Base-by-base conservation (phyloP, 1,140 invertebrate species). In the Campodea augens region DNA sequence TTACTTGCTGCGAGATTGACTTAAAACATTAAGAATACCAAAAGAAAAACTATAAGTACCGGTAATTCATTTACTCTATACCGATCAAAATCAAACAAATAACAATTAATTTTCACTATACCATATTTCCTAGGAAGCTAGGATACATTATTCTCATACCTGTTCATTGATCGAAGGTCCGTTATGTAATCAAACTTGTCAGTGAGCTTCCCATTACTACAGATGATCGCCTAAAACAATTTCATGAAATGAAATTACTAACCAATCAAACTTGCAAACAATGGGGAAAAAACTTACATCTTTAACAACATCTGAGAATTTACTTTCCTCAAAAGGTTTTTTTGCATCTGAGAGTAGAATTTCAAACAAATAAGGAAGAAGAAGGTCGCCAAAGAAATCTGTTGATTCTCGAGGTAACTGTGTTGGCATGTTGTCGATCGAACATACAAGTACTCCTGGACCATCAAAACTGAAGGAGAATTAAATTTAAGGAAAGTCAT, bases 341-440 rank as follows among this genome's bases (percentile, higher is more conserved):
- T 71, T 76, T 0, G 90, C 89, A 57, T 96, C 83, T 7, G 87
- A 95, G 43, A 78, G 74, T 46, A 98, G 73, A 55, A 98, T 95
- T 49, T 97, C 86, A 41, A 75, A 63, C 1, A 88, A 75, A 55
- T 90, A 91, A 0, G 95, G 93, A 50, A 75, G 72, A 0, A 99
- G 67, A 0, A 97, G 69, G 56, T 92, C 83, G 2, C 95, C 95
- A 61, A 98, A 99, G 60, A 92, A 91, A 57, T 98, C 92, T 0
- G 95, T 98, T 0, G 93, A 78, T 62, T 99, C 95, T 29, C 85
- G 70, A 0, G 96, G 96, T 32, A 99, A 66, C 60, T 99, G 96
- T 0, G 96, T 98, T 1, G 96, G 96, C 95, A 99, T 98, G 61
- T 99, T 98, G 64, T 98, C 95, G 48, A 99, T 98, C 3, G 89